phyloP scores from a whole-genome alignment of 2,888 invertebrate genomes.

The Cheilosia soror region DNA sequence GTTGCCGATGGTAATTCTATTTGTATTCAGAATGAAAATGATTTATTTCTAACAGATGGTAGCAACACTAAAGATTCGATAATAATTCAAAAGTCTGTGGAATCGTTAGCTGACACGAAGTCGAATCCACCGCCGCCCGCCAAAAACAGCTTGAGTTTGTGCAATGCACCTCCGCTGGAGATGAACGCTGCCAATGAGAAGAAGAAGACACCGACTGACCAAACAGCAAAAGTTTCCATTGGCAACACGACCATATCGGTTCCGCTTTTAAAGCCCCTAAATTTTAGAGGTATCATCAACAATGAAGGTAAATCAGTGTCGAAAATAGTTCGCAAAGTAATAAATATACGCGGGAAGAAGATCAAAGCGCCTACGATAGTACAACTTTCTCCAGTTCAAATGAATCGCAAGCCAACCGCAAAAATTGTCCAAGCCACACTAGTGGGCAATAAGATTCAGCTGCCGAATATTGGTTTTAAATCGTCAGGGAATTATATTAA shows the following conservation, averaged over 20 bases:
- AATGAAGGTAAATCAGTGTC: slow-evolving; percentile 59
- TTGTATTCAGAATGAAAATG: slow-evolving; percentile 54
- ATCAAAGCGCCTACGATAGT: slow-evolving; percentile 81
- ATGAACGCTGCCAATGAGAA: not conserved
- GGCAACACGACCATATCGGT: slow-evolving; percentile 84
- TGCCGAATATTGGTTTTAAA: slow-evolving; percentile 78
- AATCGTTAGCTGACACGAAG: slow-evolving; percentile 1
- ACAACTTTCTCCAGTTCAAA: slow-evolving; percentile 82
- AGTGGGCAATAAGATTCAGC: slow-evolving; percentile 81
- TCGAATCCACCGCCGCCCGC: slow-evolving; percentile 1
- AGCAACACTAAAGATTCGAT: slow-evolving; percentile 36
- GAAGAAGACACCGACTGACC: slow-evolving; percentile 82
- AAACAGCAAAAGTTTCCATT: slow-evolving; percentile 84
- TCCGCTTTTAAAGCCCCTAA: slow-evolving; percentile 82
- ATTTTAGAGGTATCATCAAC: slow-evolving; percentile 78
- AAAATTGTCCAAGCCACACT: slow-evolving; percentile 84
- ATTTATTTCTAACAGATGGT: slow-evolving; percentile 42
- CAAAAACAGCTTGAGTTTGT: not conserved
- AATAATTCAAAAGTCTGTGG: slow-evolving; percentile 28
- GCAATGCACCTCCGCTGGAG: not conserved
- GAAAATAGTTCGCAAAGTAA: slow-evolving; percentile 65
- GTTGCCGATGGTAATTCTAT: slow-evolving; percentile 33
- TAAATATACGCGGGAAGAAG: slow-evolving; percentile 78
- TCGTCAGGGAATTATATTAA: slow-evolving; percentile 76
- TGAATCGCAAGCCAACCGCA: slow-evolving; percentile 81